Base-by-base conservation (phyloP, 35 echinoderm and acorn worm genomes). In the Stichopus chloronotus region DNA sequence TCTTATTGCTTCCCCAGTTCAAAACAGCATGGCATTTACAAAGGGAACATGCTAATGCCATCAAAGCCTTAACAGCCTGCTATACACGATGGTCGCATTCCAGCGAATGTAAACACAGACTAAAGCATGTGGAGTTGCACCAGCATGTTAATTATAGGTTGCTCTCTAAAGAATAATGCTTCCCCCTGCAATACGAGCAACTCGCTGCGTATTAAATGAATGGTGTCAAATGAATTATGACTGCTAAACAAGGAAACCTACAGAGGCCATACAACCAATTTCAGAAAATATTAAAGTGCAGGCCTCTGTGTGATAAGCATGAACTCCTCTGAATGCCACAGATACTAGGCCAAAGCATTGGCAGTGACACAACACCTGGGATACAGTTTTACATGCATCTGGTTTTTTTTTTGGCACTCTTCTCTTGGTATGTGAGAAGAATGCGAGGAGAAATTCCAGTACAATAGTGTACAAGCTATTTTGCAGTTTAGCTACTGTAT, bases 151-250 rank as follows among this genome's bases (percentile, higher is more conserved):
- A 74, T n/a, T 74, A 74, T 74, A 74, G 69, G 19, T 74, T 74
- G 17, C 69, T 7, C 11, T 74, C 13, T 43, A 43, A 43, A 43
- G 30, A 43, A 74, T 74, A 74, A 74, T n/a, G 69, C 69, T 74
- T 74, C 22, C 17, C 30, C 5, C 19, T 74, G 69, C 69, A 74
- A 20, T 24, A 74, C 69, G 7, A 20, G 14, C 69, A 74, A 74
- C 30, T 43, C 30, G 69, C 19, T 14, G 54, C 52, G 8, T 78
- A 21, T 55, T 56, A n/a, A 85, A 85, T 85, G 52, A 85, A 56
- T 85, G 82, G 56, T 85, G 82, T 85, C 82, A 85, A 85, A 85
- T 85, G 82, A 85, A 85, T 85, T 85, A 85, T 85, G 82, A 85
- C 82, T 85, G 82, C 82, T 85, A 85, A 85, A 85, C 82, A 85